Conservation (phyloP, 2,797 vertebrate species). For the Gymnothorax javanicus region DNA sequence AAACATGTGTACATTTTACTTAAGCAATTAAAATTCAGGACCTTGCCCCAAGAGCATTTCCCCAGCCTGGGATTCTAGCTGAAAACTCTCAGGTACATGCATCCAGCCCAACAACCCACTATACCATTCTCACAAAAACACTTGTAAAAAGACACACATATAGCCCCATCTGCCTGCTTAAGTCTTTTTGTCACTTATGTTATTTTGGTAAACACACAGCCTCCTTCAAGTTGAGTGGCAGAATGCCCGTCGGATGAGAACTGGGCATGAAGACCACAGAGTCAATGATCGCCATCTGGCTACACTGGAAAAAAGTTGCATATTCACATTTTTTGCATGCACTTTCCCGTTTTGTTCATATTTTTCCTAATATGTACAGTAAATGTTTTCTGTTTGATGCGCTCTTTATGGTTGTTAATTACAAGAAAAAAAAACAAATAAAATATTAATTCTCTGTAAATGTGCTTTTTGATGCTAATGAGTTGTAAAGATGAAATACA, state of each 20-base stretch:
- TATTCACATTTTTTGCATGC: conserved; percentile 89
- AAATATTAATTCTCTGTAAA: conserved; percentile 74
- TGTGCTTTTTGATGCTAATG: conserved; percentile 56
- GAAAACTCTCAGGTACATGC: conserved; percentile 45
- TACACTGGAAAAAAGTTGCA: conserved; percentile 67
- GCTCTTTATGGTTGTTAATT: conserved; percentile 87
- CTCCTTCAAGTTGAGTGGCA: conserved; percentile 82
- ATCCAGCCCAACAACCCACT: conserved; percentile 31
- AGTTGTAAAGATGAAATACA: conserved; percentile 39
- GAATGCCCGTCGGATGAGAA: conserved; percentile 72
- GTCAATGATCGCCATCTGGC: conserved; percentile 78
- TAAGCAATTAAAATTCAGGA: conserved; percentile 43
- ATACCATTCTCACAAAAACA: conserved; percentile 64
- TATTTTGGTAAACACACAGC: conserved; percentile 72
- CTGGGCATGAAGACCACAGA: conserved; percentile 73
- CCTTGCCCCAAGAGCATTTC: conserved; percentile 62
- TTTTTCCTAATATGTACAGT: conserved; percentile 81
- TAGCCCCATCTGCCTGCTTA: conserved; percentile 79
- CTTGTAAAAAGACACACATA: conserved; percentile 68
- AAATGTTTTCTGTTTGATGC: conserved; percentile 82
- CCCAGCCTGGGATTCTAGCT: conserved; percentile 17
- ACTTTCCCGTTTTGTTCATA: conserved; percentile 82
- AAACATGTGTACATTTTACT: background rate
- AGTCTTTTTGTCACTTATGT: conserved; percentile 80
- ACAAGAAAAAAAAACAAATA: conserved; percentile 55